Percentiles rank a stretch among this genome's conserved stretches.
phyloP scores from a whole-genome alignment of 2,888 invertebrate genomes.

The Priocnemis perturbator region DNA sequence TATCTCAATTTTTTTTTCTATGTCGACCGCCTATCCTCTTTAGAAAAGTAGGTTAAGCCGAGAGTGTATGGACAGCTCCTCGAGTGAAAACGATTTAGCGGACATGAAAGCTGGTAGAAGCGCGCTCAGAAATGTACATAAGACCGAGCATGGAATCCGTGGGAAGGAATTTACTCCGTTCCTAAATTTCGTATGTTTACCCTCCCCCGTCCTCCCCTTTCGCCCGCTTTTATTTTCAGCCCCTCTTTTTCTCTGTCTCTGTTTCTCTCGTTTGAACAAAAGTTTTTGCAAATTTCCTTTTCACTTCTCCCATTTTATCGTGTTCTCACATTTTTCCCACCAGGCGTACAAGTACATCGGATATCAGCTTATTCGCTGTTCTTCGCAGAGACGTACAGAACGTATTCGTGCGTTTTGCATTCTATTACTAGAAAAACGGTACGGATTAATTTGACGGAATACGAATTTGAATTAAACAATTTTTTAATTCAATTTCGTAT shows the following conservation, averaged over 20 bases:
- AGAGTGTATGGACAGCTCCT: conserved; percentile 13
- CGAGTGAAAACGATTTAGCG: conserved; percentile 14
- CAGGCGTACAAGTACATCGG: neutral
- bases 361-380: neutral
- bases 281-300: conserved; percentile 33
- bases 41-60: conserved; percentile 12
- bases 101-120: conserved; percentile 8
- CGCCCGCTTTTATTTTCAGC: neutral
- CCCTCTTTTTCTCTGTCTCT: neutral
- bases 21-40: conserved; percentile 9
- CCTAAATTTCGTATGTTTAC: neutral
- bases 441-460: no score
- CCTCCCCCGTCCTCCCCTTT: neutral
- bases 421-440: neutral
- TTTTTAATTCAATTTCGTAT: no score
- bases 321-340: no score
- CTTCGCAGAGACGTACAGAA: no score
- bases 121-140: conserved; percentile 9
- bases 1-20: neutral
- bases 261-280: conserved; percentile 5
- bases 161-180: neutral
- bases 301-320: neutral
- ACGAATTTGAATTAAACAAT: no score
- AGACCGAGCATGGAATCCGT: neutral
- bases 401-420: neutral